Percentiles rank a stretch among this genome's conserved stretches.
These are phyloP conservation scores for Onychostoma macrolepis DNA, from an alignment of 2,113 vertebrate genomes.

Conservation along the genomic window DNA sequence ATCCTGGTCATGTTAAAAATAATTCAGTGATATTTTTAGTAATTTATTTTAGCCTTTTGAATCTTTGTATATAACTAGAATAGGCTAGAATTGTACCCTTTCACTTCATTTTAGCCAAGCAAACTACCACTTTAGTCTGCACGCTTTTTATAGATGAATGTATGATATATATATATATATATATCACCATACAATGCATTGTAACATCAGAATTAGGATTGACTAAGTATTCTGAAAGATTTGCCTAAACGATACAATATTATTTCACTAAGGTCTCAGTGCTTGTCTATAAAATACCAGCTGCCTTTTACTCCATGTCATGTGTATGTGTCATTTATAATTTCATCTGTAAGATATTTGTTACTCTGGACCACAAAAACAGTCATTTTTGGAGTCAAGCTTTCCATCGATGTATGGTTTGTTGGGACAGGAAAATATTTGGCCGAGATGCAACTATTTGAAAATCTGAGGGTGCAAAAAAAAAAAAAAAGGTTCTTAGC, in stretches of 20 bases:
- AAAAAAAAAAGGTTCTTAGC: too few species aligned
- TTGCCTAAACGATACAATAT: conserved; percentile 59
- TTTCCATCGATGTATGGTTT: too few species aligned
- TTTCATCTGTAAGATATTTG: neutral
- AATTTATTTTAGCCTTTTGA: conserved; percentile 85
- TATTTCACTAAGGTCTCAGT: conserved; percentile 48
- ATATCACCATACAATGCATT: conserved; percentile 39
- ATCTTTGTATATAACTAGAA: conserved; percentile 63
- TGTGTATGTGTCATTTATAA: conserved; percentile 1
- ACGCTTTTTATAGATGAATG: conserved; percentile 58
- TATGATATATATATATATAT: too few species aligned
- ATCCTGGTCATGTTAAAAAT: conserved; percentile 49
- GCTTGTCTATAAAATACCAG: conserved; percentile 56
- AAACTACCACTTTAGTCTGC: conserved; percentile 53
- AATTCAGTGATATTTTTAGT: conserved; percentile 71
- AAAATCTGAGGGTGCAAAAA: too few species aligned
- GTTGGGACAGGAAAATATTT: too few species aligned
- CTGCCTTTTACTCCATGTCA: conserved; percentile 57
- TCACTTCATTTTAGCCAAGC: conserved; percentile 60
- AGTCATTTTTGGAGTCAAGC: too few species aligned
- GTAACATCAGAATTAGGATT: conserved; percentile 48
- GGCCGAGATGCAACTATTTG: too few species aligned
- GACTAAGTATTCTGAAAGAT: conserved; percentile 48
- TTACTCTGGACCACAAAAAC: too few species aligned
- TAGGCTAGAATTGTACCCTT: conserved; percentile 68